Percentiles rank a stretch among this genome's conserved stretches.
phyloP scores from a whole-genome alignment of 2,888 invertebrate species.

The Xanthorhoe spadicearia region DNA sequence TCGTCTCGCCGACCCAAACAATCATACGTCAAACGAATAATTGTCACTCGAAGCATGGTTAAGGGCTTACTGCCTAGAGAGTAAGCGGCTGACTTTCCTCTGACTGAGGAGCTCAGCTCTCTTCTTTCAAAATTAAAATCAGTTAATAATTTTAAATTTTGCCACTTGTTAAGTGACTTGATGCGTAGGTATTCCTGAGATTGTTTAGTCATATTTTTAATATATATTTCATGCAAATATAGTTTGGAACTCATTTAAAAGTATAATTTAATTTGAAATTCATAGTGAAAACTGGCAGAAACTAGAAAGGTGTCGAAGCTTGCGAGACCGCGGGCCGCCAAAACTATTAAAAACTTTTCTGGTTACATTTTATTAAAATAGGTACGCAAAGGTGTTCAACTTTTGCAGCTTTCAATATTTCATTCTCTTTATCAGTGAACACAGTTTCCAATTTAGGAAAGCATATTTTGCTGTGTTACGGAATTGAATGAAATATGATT shows the following conservation, averaged over 20 bases:
- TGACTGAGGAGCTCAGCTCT: no score
- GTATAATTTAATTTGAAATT: slow-evolving; percentile 38
- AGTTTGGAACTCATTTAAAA: slow-evolving; percentile 38
- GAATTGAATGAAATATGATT: not conserved
- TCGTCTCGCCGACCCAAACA: no score
- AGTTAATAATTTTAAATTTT: no score
- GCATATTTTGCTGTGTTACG: not conserved
- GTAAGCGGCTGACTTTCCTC: no score
- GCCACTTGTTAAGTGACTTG: no score
- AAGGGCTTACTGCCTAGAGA: no score
- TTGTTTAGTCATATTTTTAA: not conserved
- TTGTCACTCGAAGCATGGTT: no score
- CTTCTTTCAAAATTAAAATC: no score
- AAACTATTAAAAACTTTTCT: slow-evolving; percentile 35
- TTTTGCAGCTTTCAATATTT: slow-evolving; percentile 19
- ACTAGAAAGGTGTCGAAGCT: slow-evolving; percentile 33
- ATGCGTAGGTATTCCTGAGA: no score
- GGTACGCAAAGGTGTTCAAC: slow-evolving; percentile 10
- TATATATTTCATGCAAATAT: slow-evolving; percentile 5
- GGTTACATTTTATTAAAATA: slow-evolving; percentile 24
- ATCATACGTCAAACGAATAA: no score
- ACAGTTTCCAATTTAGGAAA: not conserved
- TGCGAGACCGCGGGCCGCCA: slow-evolving; percentile 22
- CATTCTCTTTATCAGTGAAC: slow-evolving; percentile 16
- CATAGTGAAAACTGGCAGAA: slow-evolving; percentile 24